Base-by-base conservation (phyloP, 2,888 invertebrate species). In the Gymnocheta viridis region DNA sequence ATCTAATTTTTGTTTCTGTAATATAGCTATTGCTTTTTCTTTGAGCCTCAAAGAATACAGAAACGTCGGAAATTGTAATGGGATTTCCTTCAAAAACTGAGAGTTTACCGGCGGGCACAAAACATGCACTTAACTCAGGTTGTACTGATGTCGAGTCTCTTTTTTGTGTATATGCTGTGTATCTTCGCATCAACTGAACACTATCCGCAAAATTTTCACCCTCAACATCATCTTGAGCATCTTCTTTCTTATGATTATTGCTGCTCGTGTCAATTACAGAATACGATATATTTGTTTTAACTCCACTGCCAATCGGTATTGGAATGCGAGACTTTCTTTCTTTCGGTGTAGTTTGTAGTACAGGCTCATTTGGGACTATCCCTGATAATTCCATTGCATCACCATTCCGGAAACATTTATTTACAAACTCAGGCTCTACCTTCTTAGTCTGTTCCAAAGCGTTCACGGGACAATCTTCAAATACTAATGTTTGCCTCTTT, bases 11-110 rank as follows among this genome's bases (percentile, higher is more conserved):
- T n/a, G 17, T 27, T 49, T 19, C 12, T 17, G 44, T n/a, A 62
- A 14, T 9, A 38, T 49, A 14, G 32, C 14, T 64, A 12, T 60
- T 41, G 38, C 49, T 73, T 29, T 73, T 84, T 49, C 54, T 77
- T 47, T 77, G 72, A 49, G 49, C 14, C 29, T 38, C 44, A 54
- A 54, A 88, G 66, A 86, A 87, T 1, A 22, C 80, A 0, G 88
- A 88, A 9, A 89, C 89, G 85, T 90, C 90, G 0, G 89, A 89
- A 66, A 89, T 88, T 3, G 89, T 89, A 14, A 89, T 89, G 2
- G 89, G 86, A 49, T 89, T 88, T 9, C 87, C 86, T 32, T 88
- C 89, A 56, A 70, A 83, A 24, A 62, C 35, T 10, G 38, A 62
- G 17, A 32, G 19, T 19, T 77, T 44, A 24, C 0, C 3, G 2